phyloP scores from a whole-genome alignment of 1,140 invertebrate genomes.

The Agrypnia vestita region DNA sequence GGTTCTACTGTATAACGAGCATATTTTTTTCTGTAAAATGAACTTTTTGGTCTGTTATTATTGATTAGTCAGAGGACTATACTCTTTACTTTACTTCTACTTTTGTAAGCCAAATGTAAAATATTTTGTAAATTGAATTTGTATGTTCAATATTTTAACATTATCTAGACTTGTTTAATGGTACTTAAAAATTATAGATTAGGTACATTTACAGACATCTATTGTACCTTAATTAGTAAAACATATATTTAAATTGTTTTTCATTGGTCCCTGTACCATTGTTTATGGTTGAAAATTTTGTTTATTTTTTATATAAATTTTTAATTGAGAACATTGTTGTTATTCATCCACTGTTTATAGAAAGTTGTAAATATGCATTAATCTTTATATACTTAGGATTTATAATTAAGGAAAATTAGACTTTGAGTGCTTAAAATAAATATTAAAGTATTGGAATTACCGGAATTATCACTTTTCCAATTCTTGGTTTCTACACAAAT shows the following conservation, averaged over 20 bases:
- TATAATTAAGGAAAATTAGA: conserved; percentile 14
- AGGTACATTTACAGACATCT: too few relatives aligned
- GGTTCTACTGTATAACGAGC: too few relatives aligned
- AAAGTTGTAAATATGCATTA: conserved; percentile 53
- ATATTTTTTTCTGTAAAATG: too few relatives aligned
- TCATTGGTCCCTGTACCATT: conserved; percentile 1
- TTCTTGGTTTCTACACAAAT: background rate
- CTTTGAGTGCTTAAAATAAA: background rate
- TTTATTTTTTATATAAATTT: conserved; percentile 37
- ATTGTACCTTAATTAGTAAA: too few relatives aligned
- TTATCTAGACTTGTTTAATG: too few relatives aligned
- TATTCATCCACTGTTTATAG: conserved; percentile 38
- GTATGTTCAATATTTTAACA: too few relatives aligned
- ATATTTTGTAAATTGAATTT: too few relatives aligned
- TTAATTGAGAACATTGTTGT: conserved; percentile 34
- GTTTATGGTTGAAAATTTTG: conserved; percentile 26
- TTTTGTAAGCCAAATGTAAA: too few relatives aligned
- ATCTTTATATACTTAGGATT: conserved; percentile 36
- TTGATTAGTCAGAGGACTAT: too few relatives aligned
- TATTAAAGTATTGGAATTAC: conserved; percentile 4
- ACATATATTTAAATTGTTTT: conserved; percentile 1
- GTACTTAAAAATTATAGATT: too few relatives aligned
- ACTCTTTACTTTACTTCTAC: too few relatives aligned
- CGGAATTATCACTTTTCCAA: background rate
- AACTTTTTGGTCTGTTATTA: too few relatives aligned